Percentiles rank a stretch among this genome's conserved stretches.
Conservation (phyloP, 2,797 vertebrate species). For the Chromobotia macracanthus region DNA sequence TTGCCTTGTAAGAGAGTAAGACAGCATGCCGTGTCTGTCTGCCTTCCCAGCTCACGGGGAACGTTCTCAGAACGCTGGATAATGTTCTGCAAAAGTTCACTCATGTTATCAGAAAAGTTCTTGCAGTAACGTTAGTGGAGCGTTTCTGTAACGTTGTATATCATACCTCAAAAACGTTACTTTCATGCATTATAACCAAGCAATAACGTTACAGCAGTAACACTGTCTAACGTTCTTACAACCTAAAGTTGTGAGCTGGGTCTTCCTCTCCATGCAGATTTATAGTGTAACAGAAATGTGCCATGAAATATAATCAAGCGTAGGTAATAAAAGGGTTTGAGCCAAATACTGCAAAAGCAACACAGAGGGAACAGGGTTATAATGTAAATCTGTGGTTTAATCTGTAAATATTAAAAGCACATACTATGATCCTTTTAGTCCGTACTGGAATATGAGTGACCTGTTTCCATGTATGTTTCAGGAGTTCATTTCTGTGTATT, state of each 20-base stretch:
- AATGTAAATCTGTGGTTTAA: neutral
- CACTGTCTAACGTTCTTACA: no score
- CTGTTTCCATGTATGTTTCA: slow-evolving; percentile 10
- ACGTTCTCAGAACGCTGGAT: no score
- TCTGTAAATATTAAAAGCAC: slow-evolving; percentile 13
- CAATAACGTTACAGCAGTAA: no score
- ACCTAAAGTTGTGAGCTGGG: no score
- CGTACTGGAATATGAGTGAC: slow-evolving; percentile 6
- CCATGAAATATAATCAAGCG: neutral
- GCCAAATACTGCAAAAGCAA: neutral
- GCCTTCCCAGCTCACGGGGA: no score
- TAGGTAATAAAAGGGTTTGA: neutral
- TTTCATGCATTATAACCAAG: no score
- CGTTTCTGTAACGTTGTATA: no score
- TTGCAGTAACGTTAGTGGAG: no score
- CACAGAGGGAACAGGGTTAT: neutral
- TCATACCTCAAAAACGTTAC: no score
- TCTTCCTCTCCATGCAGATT: neutral
- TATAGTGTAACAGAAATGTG: neutral
- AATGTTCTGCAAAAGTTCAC: no score
- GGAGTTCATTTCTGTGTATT: slow-evolving; percentile 4
- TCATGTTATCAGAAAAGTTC: no score
- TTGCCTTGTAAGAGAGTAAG: neutral
- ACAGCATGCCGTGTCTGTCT: neutral
- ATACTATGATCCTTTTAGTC: slow-evolving; percentile 18